Evolutionary conservation across 92 coral and sea anemone species (phyloP).

Genomic region (Palythoa heliodiscus): DNA sequence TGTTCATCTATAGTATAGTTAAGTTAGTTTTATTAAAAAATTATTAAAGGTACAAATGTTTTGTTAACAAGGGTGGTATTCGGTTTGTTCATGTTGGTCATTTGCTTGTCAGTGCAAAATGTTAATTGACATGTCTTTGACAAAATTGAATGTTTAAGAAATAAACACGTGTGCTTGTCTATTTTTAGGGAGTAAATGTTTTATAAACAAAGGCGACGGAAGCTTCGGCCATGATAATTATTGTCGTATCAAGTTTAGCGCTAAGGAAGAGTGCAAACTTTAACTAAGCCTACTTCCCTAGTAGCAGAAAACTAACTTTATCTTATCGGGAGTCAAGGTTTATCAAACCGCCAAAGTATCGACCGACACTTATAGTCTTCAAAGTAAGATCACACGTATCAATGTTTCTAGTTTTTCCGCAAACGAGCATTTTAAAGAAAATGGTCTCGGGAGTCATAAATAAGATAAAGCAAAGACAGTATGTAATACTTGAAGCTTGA

Average conservation of each 20-base stretch:
- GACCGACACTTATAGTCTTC: no score
- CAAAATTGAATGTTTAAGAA: not conserved
- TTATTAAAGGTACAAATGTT: not conserved
- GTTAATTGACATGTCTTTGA: not conserved
- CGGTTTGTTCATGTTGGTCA: not conserved
- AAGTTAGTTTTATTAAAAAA: not conserved
- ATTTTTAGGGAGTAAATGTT: slow-evolving; percentile 32
- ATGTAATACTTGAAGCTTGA: no score
- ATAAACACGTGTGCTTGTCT: slow-evolving; percentile 35
- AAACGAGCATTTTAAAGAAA: no score
- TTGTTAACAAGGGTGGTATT: not conserved
- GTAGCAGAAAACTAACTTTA: no score
- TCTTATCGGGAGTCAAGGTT: no score
- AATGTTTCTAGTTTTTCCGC: no score
- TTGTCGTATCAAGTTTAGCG: not conserved
- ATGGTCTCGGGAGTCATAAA: no score
- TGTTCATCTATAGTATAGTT: not conserved
- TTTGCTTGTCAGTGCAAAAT: not conserved
- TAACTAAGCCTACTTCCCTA: no score
- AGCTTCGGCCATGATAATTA: not conserved
- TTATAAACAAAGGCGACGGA: slow-evolving; percentile 10
- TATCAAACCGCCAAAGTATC: no score
- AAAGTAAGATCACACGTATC: no score
- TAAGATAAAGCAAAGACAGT: no score
- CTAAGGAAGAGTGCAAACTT: no score